Evolutionary conservation across 2,888 invertebrate species (phyloP), one percentile per base, ranked within the genome.

Genomic region (Scaptodrosophila latifasciaeformis): DNA sequence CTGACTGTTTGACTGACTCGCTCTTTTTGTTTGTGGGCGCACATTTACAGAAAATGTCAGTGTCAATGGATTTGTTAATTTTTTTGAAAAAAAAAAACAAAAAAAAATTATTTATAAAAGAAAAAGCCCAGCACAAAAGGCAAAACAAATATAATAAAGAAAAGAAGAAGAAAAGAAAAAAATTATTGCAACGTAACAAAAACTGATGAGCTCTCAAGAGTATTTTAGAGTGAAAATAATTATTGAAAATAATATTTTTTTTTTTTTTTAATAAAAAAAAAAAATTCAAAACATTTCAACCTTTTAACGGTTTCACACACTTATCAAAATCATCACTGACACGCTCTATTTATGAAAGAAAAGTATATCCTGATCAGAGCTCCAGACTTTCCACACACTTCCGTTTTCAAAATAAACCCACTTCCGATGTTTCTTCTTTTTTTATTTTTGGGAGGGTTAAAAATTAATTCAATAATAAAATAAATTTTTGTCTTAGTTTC

Each of bases 191-290:
- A 74, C 50, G 49, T 45, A 58, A 49, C 40, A 47, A 44, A 45
- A 62, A 62, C 65, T 67, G 67, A 53, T 53, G 64, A 54, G 54
- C 81, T 82, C 67, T 71, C 63, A 75, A 82, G 81, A 80, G 65
- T 81, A 59, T 65, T 76, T 82, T 82, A 82, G 82, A 82, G 81
- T 82, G 80, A 81, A 71, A 82, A 68, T 58, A 24, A 24, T 24
- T 24, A 24, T 5, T 7, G 24, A 24, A 24, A 24, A 24, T 24
- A 24, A 7, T 3, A 24, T 3, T 24, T 24, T 17, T 34, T 40
- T 18, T 39, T 39, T 34, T 34, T 3, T 29, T 29, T 7, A n/a
- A n/a, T n/a, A n/a, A n/a, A n/a, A n/a, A n/a, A 27, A 40, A 24
- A 7, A 29, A 12, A 10, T 17, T 17, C 30, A 19, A 10, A 34